Evolutionary conservation across 2,797 vertebrate genomes (phyloP), one percentile per base, ranked within the genome.

Genomic region (Hapalemur alaotrensis): DNA sequence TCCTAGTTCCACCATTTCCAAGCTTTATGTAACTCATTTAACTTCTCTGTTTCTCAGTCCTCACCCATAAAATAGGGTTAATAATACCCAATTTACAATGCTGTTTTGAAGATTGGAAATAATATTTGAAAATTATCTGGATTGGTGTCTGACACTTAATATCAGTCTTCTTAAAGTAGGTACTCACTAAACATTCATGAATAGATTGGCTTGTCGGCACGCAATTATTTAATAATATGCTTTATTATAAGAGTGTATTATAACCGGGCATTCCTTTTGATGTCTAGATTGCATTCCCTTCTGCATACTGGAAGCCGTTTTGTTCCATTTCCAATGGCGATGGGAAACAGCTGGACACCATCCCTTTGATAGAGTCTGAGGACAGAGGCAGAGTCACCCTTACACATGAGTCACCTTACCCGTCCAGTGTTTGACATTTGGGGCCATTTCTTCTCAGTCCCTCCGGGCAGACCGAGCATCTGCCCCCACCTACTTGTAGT

Each of bases 271-370:
- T 82, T 93, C 69, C 83, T 82, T 97, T 93, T 89, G 89, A 97
- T 52, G 94, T 91, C 81, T 79, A 43, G 88, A 75, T 46, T 65
- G 43, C 50, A 52, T 97, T 90, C 30, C 59, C 41, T 76, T 63
- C 59, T 46, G 52, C 67, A 82, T 76, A 12, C 18, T 87, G 88
- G 95, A 92, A 89, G 70, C 32, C 1, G 8, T 94, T 81, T 48
- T 81, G 43, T 89, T 91, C 82, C 14, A 20, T 93, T 86, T 92
- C 82, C 52, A 69, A n/a, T 91, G 83, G 80, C 65, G 79, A 57
- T 72, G 85, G 76, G n/a, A 80, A 91, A 41, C 94, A 97, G 92
- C 92, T 97, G 97, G 95, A 63, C 30, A n/a, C 54, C n/a, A 35
- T 25, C 57, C 41, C 94, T 87, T 87, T 82, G 87, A 85, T 95